Conservation (phyloP, 2,797 vertebrate genomes). For the Premnoplex brunnescens region DNA sequence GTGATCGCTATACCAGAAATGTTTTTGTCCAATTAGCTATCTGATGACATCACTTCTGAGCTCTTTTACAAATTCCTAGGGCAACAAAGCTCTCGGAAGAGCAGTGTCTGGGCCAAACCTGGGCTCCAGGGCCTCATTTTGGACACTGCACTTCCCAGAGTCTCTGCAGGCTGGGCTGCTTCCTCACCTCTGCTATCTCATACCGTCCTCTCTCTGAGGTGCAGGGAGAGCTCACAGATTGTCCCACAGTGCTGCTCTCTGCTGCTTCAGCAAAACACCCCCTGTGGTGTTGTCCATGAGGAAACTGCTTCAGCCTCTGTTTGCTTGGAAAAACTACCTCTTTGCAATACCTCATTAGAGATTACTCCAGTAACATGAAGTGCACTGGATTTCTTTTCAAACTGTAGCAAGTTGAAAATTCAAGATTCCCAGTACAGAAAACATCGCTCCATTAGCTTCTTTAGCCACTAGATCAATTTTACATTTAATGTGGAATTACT, state of each 20-base stretch:
- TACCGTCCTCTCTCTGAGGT: accelerated
- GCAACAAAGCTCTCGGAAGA: neutral
- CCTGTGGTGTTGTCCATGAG: neutral
- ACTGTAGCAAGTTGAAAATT: neutral
- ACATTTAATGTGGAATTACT: conserved; percentile 42
- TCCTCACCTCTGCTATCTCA: accelerated
- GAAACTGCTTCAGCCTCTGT: neutral
- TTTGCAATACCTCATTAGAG: neutral
- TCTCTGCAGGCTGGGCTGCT: neutral
- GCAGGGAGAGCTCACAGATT: neutral
- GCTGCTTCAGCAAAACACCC: neutral
- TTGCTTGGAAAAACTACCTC: neutral
- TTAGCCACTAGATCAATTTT: conserved; percentile 44
- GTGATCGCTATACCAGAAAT: neutral
- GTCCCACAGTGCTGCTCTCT: accelerated
- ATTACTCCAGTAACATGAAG: neutral
- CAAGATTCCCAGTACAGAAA: neutral
- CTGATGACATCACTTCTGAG: neutral
- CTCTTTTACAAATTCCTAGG: neutral
- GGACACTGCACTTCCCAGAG: neutral
- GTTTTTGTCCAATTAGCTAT: neutral
- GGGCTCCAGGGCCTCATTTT: neutral
- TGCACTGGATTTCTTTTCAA: neutral
- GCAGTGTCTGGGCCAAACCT: neutral
- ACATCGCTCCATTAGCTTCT: neutral